phyloP scores from a whole-genome alignment of 2,113 vertebrate genomes.

The Malurus melanocephalus region DNA sequence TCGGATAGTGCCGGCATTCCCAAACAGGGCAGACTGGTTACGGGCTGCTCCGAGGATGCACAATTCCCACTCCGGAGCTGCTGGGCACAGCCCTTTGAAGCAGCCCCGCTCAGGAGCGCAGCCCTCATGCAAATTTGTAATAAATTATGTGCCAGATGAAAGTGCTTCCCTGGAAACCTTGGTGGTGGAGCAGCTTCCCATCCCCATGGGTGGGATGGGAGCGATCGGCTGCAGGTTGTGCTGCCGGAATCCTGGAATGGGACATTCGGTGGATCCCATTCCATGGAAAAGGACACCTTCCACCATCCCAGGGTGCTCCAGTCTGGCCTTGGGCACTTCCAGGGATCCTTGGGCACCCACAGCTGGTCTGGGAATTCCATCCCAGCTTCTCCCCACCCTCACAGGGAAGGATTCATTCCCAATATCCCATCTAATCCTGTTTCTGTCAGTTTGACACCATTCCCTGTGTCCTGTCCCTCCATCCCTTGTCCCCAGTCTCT shows the following conservation, averaged over 20 bases:
- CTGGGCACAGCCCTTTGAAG: not conserved
- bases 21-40: slow-evolving; percentile 28
- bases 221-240: accelerated
- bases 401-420: not conserved
- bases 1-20: not conserved
- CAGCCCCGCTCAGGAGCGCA: not conserved
- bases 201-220: not conserved
- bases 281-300: not conserved
- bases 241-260: not conserved
- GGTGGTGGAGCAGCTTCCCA: not conserved
- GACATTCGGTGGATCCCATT: accelerated
- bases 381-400: not conserved
- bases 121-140: slow-evolving; percentile 20
- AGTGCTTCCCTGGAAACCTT: not conserved
- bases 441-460: not conserved
- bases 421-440: not conserved
- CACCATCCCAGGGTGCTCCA: accelerated
- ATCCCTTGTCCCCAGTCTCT: not conserved
- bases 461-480: not conserved
- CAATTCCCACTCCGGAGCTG: not conserved
- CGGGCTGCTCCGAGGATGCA: not conserved
- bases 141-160: not conserved
- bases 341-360: not conserved
- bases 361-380: not conserved
- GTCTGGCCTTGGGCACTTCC: not conserved